These are phyloP conservation scores for Eupithecia vulgata DNA, from an alignment of 2,888 invertebrate genomes.

Conservation along the genomic window DNA sequence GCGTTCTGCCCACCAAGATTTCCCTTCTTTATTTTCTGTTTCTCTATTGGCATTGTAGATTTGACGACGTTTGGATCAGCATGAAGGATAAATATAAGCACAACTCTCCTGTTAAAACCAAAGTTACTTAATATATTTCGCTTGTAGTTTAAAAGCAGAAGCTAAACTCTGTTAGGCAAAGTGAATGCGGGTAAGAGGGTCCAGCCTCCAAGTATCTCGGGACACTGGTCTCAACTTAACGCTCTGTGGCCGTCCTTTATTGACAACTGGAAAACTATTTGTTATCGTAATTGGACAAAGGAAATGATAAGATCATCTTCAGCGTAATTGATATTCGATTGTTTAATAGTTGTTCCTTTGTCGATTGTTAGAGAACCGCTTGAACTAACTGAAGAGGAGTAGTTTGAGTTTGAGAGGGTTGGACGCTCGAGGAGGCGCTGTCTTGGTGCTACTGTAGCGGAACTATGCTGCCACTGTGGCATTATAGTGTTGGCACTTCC, in stretches of 20 bases:
- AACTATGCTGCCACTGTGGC: background rate
- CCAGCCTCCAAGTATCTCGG: slow-evolving; percentile 81
- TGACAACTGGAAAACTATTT: slow-evolving; percentile 55
- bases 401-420: slow-evolving; percentile 2
- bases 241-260: slow-evolving; percentile 67
- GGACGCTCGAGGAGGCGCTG: slow-evolving; percentile 7
- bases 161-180: slow-evolving; percentile 68
- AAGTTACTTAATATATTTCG: slow-evolving; percentile 64
- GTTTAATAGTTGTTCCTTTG: slow-evolving; percentile 44
- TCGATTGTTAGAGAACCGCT: slow-evolving; percentile 38
- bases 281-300: slow-evolving; percentile 60
- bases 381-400: slow-evolving; percentile 5
- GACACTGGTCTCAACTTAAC: slow-evolving; percentile 67
- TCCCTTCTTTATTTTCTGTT: slow-evolving; percentile 51
- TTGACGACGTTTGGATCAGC: slow-evolving; percentile 58
- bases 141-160: slow-evolving; percentile 73
- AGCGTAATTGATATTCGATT: slow-evolving; percentile 38
- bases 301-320: slow-evolving; percentile 44
- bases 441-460: slow-evolving; percentile 4
- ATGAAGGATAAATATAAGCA: slow-evolving; percentile 62
- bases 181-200: slow-evolving; percentile 75
- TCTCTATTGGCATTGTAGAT: slow-evolving; percentile 53
- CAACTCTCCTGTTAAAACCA: slow-evolving; percentile 63
- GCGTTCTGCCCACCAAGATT: slow-evolving; percentile 50
- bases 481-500: background rate